A percentile compares a stretch with the other conserved stretches of the same genome.
Conservation (phyloP, 2,888 invertebrate species). For the Pecten maximus region DNA sequence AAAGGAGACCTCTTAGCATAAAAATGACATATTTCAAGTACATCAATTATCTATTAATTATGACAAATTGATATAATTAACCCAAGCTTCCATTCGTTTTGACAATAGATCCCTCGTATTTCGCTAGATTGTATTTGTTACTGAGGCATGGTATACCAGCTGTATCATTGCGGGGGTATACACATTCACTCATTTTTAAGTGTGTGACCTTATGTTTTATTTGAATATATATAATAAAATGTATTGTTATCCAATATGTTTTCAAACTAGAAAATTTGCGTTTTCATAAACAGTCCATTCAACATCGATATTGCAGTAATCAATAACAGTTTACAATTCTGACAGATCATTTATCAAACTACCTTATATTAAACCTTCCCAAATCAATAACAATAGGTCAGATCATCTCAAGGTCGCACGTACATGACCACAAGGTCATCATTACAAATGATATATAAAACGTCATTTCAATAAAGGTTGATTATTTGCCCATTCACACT, state of each 20-base stretch:
- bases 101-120: not conserved
- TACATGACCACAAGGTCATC: not conserved
- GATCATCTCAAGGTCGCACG: not conserved
- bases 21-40: slow-evolving; percentile 17
- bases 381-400: not conserved
- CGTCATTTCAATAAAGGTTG: not conserved
- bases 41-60: slow-evolving; percentile 32
- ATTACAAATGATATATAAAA: not conserved
- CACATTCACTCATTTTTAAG: not conserved
- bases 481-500: not conserved
- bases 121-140: not conserved
- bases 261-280: not conserved
- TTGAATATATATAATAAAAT: not conserved
- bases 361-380: not conserved
- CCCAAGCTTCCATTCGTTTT: not conserved
- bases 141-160: not conserved
- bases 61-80: slow-evolving; percentile 33
- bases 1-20: slow-evolving; percentile 19
- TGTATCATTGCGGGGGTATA: slow-evolving; percentile 9
- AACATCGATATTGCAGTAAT: slow-evolving; percentile 11
- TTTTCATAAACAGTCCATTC: slow-evolving; percentile 19
- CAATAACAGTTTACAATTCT: not conserved
- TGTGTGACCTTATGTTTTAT: not conserved
- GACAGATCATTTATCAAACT: slow-evolving; percentile 2
- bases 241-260: not conserved